Percentiles rank a stretch among this genome's conserved stretches.
Conservation (phyloP, 2,888 invertebrate genomes). For the Lepidonotus clava region DNA sequence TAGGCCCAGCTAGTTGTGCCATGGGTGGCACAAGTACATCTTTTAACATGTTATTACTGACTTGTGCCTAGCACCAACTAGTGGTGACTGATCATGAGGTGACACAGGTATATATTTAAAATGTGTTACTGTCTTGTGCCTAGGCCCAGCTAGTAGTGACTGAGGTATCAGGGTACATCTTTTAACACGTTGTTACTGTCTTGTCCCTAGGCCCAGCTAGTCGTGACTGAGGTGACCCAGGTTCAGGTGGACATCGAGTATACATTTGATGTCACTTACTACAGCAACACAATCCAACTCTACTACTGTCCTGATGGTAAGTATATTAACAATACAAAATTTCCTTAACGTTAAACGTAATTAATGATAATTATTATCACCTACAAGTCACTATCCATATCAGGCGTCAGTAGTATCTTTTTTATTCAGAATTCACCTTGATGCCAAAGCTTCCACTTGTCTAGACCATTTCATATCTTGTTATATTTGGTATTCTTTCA, state of each 20-base stretch:
- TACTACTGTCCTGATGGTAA: conserved; percentile 33
- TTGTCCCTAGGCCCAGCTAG: no score
- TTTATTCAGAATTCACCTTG: no score
- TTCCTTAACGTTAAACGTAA: background rate
- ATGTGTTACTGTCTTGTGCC: background rate
- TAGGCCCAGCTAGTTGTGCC: background rate
- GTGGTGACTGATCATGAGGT: background rate
- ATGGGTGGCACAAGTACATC: background rate
- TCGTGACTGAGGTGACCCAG: background rate
- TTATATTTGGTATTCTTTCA: no score
- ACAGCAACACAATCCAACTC: background rate
- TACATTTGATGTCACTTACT: background rate
- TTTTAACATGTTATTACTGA: background rate
- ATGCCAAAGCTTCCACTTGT: no score
- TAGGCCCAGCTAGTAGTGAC: background rate
- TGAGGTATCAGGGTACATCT: background rate
- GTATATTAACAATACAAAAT: background rate
- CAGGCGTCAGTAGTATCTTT: no score
- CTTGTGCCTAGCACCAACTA: no score
- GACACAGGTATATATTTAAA: no score
- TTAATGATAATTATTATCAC: no score
- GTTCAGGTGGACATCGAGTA: conserved; percentile 14
- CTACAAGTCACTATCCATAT: no score
- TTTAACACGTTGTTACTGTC: no score
- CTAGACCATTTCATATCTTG: no score